These are phyloP conservation scores for Xenopus tropicalis DNA, from an alignment of 2,113 vertebrate species.

Conservation along the genomic window UCB_Xtro_10.0 CM004443.2:177506001-177506500, in stretches of 20 bases:
- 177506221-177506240: too few species aligned
- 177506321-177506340: conserved; percentile 15
- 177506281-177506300: conserved; percentile 26
- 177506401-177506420: conserved; percentile 49
- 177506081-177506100: too few species aligned
- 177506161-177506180: too few species aligned
- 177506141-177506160: too few species aligned
- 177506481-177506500: conserved; percentile 64
- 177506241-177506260: too few species aligned
- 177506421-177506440: conserved; percentile 54
- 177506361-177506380: conserved; percentile 46
- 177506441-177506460: conserved; percentile 65
- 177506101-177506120: too few species aligned
- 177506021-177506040: background rate
- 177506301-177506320: conserved; percentile 31
- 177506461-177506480: conserved; percentile 61
- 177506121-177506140: too few species aligned
- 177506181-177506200: too few species aligned
- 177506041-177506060: too few species aligned
- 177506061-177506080: too few species aligned
- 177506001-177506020: conserved; percentile 23
- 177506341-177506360: conserved; percentile 40
- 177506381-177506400: conserved; percentile 53
- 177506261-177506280: background rate
- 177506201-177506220: too few species aligned